These are phyloP conservation scores for Laticauda laticaudata DNA, from an alignment of 2,113 vertebrate genomes.

Conservation along the genomic window DNA sequence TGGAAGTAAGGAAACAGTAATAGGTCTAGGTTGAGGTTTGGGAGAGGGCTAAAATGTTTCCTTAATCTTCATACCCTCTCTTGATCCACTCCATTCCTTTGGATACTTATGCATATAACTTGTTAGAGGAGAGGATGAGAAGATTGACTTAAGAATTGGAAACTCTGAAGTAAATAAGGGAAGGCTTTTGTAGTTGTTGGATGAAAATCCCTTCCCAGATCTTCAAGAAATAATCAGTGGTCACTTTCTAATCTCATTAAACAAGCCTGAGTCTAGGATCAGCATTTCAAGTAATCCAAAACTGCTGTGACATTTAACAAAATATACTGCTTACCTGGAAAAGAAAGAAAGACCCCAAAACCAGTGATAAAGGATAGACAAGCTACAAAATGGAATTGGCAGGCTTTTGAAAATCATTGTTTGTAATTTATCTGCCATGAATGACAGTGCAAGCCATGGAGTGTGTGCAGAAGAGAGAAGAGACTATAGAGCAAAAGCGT, in stretches of 20 bases:
- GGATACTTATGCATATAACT: not conserved
- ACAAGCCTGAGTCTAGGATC: not conserved
- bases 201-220: not conserved
- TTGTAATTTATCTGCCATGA: slow-evolving; percentile 40
- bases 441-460: slow-evolving; percentile 17
- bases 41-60: not conserved
- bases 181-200: slow-evolving; percentile 7
- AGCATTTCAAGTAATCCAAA: not conserved
- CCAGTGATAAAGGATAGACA: slow-evolving; percentile 22
- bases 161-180: not conserved
- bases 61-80: too few species aligned
- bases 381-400: slow-evolving; percentile 46
- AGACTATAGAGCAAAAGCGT: slow-evolving; percentile 42
- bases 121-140: not conserved
- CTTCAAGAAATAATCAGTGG: not conserved
- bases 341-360: not conserved
- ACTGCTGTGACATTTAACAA: not conserved
- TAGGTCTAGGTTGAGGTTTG: not conserved
- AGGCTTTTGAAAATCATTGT: slow-evolving; percentile 50
- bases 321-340: not conserved
- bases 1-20: not conserved
- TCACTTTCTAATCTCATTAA: not conserved
- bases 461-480: slow-evolving; percentile 47
- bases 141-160: not conserved
- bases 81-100: not conserved